These are phyloP conservation scores for Ips typographus DNA, from an alignment of 1,140 invertebrate genomes.

Conservation along the genomic window DNA sequence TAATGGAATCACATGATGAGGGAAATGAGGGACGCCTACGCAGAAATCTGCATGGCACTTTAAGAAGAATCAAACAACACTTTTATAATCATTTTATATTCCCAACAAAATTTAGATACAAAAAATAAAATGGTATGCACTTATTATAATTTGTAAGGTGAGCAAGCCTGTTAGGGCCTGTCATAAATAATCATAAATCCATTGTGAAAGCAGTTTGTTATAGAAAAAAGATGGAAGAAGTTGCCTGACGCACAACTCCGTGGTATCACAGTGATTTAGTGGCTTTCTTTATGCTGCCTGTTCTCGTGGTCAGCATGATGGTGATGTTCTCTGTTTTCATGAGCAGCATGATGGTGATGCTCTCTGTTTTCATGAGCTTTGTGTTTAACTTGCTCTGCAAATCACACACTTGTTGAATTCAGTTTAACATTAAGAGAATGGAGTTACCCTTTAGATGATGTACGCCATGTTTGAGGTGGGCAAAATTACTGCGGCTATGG, in stretches of 20 bases:
- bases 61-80: too few species aligned
- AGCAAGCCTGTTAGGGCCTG: not conserved
- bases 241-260: not conserved
- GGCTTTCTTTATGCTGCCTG: slow-evolving; percentile 10
- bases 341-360: not conserved
- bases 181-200: slow-evolving; percentile 5
- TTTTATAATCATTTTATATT: not conserved
- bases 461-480: not conserved
- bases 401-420: not conserved
- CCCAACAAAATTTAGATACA: slow-evolving; percentile 16
- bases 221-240: slow-evolving; percentile 2
- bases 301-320: slow-evolving; percentile 15
- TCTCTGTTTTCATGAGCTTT: slow-evolving; percentile 18
- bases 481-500: not conserved
- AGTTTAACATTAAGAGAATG: not conserved
- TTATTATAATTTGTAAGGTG: slow-evolving; percentile 7
- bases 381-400: slow-evolving; percentile 16
- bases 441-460: not conserved
- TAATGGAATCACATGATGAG: too few species aligned
- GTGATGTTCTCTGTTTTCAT: not conserved
- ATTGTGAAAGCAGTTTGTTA: slow-evolving; percentile 2
- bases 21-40: too few species aligned
- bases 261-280: slow-evolving; percentile 12
- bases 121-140: slow-evolving; percentile 34
- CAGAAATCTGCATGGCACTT: too few species aligned